Percentiles rank a stretch among this genome's conserved stretches.
Conservation (phyloP, 2,888 invertebrate species). For the Uropetala carovei region DNA sequence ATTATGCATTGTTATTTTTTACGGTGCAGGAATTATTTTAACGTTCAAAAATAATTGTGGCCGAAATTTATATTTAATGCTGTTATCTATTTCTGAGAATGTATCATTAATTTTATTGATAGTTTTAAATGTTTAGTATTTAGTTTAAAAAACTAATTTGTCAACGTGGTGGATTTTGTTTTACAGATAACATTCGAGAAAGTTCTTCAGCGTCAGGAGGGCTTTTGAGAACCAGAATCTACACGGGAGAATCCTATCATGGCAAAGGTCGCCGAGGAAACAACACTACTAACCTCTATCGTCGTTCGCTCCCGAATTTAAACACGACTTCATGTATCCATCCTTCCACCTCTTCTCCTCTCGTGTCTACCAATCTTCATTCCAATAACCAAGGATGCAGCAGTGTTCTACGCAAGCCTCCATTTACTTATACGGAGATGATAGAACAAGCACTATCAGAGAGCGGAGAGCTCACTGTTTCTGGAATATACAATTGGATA, state of each 20-base stretch:
- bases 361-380: constrained; percentile 28
- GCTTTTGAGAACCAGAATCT: constrained; percentile 29
- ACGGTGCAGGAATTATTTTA: too few species aligned
- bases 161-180: neutral
- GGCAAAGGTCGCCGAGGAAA: constrained; percentile 33
- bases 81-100: neutral
- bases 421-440: constrained; percentile 93
- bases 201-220: neutral
- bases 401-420: constrained; percentile 85
- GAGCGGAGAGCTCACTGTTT: constrained; percentile 91
- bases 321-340: constrained; percentile 44
- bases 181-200: neutral
- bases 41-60: too few species aligned
- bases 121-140: neutral
- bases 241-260: neutral
- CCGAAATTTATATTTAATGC: too few species aligned
- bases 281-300: neutral
- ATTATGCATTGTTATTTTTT: too few species aligned
- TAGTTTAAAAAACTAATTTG: neutral
- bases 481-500: constrained; percentile 95
- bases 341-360: neutral
- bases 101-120: neutral
- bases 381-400: constrained; percentile 70
- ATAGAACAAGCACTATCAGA: constrained; percentile 92
- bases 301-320: constrained; percentile 49